A percentile compares a stretch with the other conserved stretches of the same genome.
phyloP scores from a whole-genome alignment of 1,140 invertebrate species.

The Daktulosphaira vitifoliae region DNA sequence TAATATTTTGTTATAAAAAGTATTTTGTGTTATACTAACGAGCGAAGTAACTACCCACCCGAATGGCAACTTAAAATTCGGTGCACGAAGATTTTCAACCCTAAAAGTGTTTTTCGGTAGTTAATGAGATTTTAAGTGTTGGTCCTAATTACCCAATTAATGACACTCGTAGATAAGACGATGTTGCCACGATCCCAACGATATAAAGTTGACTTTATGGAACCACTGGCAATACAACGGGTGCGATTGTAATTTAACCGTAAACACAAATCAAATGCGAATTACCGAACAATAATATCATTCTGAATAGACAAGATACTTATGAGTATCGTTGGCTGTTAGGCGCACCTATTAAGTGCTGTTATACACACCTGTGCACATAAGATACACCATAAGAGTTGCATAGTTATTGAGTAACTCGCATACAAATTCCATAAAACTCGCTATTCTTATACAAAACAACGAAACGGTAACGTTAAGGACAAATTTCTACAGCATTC shows the following conservation, averaged over 20 bases:
- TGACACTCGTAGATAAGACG: constrained; percentile 5
- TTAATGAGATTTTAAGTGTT: constrained; percentile 19
- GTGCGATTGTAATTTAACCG: background rate
- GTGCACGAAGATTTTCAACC: background rate
- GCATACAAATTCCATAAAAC: too few relatives aligned
- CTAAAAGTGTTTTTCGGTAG: background rate
- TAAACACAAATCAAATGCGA: constrained; percentile 20
- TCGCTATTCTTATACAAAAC: too few relatives aligned
- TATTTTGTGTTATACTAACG: too few relatives aligned
- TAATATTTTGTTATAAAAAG: too few relatives aligned
- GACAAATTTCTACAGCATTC: too few relatives aligned
- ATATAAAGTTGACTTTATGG: constrained; percentile 5
- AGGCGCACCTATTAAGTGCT: background rate
- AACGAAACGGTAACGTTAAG: too few relatives aligned
- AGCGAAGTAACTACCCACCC: background rate
- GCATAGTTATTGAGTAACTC: too few relatives aligned
- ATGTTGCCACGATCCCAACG: too few relatives aligned
- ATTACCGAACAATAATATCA: constrained; percentile 6
- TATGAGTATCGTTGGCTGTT: background rate
- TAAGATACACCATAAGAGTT: background rate
- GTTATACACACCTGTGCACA: constrained; percentile 2
- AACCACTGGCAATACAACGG: background rate
- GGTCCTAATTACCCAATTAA: constrained; percentile 19
- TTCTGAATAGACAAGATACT: too few relatives aligned
- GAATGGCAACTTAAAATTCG: background rate